Conservation (phyloP, 2,113 vertebrate species). For the Oryzias javanicus region DNA sequence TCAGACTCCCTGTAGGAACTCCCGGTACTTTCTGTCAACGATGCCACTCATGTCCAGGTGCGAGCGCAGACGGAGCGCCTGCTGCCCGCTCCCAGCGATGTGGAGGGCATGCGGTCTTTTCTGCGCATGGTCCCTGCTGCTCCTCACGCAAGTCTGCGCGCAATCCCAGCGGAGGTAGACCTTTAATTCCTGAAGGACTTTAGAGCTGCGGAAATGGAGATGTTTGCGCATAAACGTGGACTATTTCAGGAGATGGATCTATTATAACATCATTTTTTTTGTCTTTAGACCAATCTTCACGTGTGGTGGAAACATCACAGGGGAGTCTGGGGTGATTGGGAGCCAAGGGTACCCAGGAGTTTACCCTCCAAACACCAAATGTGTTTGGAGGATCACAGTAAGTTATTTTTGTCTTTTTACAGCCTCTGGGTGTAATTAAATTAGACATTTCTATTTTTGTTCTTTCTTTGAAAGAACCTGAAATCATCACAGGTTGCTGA, state of each 20-base stretch:
- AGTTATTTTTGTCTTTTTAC: slow-evolving; percentile 59
- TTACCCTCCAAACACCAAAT: slow-evolving; percentile 98
- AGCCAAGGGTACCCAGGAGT: slow-evolving; percentile 98
- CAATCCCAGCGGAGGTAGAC: slow-evolving; percentile 78
- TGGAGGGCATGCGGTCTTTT: slow-evolving; percentile 66
- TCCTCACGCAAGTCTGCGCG: slow-evolving; percentile 64
- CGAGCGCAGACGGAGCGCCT: slow-evolving; percentile 50
- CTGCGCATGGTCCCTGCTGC: slow-evolving; percentile 70
- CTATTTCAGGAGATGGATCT: slow-evolving; percentile 19
- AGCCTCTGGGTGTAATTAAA: neutral
- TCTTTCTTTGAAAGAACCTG: too few species aligned
- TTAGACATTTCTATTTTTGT: too few species aligned
- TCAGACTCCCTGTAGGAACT: slow-evolving; percentile 65
- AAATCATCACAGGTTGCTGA: too few species aligned
- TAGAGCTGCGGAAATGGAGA: slow-evolving; percentile 15
- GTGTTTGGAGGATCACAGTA: slow-evolving; percentile 98
- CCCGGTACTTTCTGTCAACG: slow-evolving; percentile 55
- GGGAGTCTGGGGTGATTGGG: slow-evolving; percentile 91
- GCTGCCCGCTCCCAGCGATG: slow-evolving; percentile 68
- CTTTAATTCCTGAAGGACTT: slow-evolving; percentile 16
- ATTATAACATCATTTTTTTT: slow-evolving; percentile 1
- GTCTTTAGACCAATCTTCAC: slow-evolving; percentile 82
- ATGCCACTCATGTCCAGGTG: slow-evolving; percentile 57
- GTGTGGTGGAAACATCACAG: slow-evolving; percentile 92
- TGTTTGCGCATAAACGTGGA: slow-evolving; percentile 12